Percentiles rank a stretch among this genome's conserved stretches.
Evolutionary conservation across 2,113 vertebrate genomes (phyloP).

Genomic region (Nannobrachium achirus): DNA sequence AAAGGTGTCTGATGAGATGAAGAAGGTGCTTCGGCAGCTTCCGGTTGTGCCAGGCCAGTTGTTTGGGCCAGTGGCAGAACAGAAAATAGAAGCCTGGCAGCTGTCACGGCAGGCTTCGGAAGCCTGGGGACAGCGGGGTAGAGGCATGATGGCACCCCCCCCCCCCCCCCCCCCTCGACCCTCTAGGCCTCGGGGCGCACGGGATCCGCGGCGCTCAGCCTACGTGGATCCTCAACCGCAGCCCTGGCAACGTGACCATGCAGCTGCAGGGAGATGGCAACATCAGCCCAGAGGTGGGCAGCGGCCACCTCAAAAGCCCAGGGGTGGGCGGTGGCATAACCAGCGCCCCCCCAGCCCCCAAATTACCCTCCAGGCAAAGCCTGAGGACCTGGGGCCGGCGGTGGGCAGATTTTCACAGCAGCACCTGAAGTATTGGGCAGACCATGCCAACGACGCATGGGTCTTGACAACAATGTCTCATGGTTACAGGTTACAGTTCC

Average conservation of each 20-base stretch:
- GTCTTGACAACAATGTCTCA: background rate
- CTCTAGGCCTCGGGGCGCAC: background rate
- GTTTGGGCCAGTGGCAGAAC: background rate
- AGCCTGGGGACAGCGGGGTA: background rate
- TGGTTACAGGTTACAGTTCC: background rate
- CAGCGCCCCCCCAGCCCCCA: background rate
- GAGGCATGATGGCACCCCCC: background rate
- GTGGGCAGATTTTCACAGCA: slow-evolving; percentile 4
- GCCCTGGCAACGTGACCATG: background rate
- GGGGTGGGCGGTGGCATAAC: background rate
- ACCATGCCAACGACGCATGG: background rate
- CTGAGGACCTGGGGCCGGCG: background rate
- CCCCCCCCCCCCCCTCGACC: background rate
- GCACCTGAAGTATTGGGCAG: slow-evolving; percentile 1
- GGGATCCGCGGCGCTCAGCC: background rate
- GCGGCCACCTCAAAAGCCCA: background rate
- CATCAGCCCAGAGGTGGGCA: background rate
- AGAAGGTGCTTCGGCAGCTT: background rate
- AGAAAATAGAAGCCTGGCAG: background rate
- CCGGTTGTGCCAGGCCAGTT: background rate
- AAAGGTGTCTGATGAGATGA: background rate
- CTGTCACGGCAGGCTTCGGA: background rate
- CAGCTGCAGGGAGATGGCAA: background rate
- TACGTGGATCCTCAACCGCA: background rate
- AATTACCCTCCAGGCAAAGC: background rate